phyloP scores from a whole-genome alignment of 2,113 vertebrate species.

The Pelobates fuscus region DNA sequence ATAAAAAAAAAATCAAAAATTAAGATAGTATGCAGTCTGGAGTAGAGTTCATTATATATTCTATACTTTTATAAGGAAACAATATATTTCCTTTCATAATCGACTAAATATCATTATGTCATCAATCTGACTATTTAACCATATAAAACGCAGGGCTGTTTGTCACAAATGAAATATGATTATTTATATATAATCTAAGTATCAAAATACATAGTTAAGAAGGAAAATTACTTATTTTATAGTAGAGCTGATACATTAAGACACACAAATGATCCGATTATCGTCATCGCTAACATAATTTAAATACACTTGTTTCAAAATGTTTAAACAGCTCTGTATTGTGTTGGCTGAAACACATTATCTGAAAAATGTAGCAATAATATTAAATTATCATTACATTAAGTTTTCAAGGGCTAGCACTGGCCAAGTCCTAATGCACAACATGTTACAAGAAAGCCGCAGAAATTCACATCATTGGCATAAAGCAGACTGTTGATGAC shows the following conservation, averaged over 20 bases:
- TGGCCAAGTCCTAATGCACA: constrained; percentile 44
- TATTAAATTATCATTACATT: constrained; percentile 49
- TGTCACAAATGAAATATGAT: not conserved
- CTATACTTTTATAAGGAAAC: too few relatives aligned
- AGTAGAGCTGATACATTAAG: not conserved
- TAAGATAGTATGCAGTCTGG: too few relatives aligned
- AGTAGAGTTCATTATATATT: too few relatives aligned
- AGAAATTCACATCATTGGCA: constrained; percentile 40
- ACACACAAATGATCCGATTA: not conserved
- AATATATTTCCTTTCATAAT: too few relatives aligned
- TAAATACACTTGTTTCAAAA: constrained; percentile 43
- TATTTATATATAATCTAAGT: not conserved
- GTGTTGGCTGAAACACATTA: constrained; percentile 19
- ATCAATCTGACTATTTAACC: too few relatives aligned
- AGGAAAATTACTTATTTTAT: not conserved
- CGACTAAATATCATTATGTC: too few relatives aligned
- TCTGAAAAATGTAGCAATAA: constrained; percentile 37
- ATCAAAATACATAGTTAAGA: not conserved
- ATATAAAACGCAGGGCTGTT: not conserved
- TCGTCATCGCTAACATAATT: constrained; percentile 15
- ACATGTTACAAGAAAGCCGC: constrained; percentile 24
- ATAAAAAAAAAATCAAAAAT: too few relatives aligned
- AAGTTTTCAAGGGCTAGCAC: constrained; percentile 31
- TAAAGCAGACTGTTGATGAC: constrained; percentile 50
- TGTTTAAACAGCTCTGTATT: constrained; percentile 33